Conservation (phyloP, 92 coral and sea anemone species). For the Palythoa grandis region DNA sequence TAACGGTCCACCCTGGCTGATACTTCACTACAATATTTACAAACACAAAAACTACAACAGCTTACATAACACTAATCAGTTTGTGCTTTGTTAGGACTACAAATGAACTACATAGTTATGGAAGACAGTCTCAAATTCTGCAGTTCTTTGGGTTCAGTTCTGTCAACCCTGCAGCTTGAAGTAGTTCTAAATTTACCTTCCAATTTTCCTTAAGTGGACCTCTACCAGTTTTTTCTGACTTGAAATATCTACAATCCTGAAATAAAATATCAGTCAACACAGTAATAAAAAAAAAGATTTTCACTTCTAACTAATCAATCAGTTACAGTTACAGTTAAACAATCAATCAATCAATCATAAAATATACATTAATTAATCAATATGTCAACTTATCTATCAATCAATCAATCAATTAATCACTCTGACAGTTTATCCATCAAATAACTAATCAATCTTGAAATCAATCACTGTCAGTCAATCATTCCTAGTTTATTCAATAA, state of each 20-base stretch:
- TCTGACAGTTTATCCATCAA: background rate
- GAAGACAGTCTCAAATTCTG: too few relatives aligned
- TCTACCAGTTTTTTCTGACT: constrained; percentile 88
- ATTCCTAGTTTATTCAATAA: too few relatives aligned
- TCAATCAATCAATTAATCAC: background rate
- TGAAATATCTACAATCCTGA: constrained; percentile 90
- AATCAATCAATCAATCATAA: too few relatives aligned
- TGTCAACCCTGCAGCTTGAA: too few relatives aligned
- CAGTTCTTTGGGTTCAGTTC: too few relatives aligned
- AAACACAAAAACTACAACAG: too few relatives aligned
- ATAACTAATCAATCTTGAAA: background rate
- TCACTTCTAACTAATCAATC: background rate
- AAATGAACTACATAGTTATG: too few relatives aligned
- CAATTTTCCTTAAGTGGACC: constrained; percentile 88
- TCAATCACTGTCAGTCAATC: background rate
- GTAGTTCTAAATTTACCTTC: constrained; percentile 48
- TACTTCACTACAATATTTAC: too few relatives aligned
- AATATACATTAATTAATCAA: too few relatives aligned
- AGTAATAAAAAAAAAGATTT: background rate
- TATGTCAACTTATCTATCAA: background rate
- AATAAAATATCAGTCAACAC: background rate
- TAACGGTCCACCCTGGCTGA: too few relatives aligned
- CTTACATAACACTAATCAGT: too few relatives aligned
- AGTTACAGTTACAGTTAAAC: background rate
- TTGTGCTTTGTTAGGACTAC: too few relatives aligned